Base-by-base conservation (phyloP, 2,113 vertebrate genomes). In the Urocitellus parryii region DNA sequence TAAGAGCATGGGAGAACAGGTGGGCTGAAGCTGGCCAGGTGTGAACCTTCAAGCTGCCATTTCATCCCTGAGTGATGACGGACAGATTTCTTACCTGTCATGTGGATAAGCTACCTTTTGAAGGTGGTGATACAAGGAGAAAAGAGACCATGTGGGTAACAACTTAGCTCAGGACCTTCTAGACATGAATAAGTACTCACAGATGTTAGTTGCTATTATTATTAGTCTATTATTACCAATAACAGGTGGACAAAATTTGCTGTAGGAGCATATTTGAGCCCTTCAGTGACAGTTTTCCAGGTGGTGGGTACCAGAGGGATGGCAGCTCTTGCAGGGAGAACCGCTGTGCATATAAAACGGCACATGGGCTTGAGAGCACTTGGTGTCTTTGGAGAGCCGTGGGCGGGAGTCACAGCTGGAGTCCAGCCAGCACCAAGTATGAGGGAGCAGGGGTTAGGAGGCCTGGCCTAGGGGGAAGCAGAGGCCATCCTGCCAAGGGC, bases 151-250 rank as follows among this genome's bases (percentile, higher is more conserved):
- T 8, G 24, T 42, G 74, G 27, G 20, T 63, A 65, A 89, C 61
- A 61, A 63, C 67, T 79, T 32, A 68, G 82, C 58, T 72, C 39
- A 51, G 93, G 63, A 67, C 76, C 58, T 83, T 93, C 53, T 42
- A 37, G 67, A 48, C 51, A 83, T 85, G 85, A 81, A 63, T 72
- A 82, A 53, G 37, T 78, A 45, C 42, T 95, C 76, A 7, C 45
- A 88, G 63, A 81, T 90, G 72, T 70, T 95, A 56, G 61, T 39
- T 95, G 80, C 87, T 95, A 20, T 93, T 97, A 81, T 91, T 92
- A 74, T 77, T 89, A 88, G 80, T 78, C 79, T 95, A 70, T 94
- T 82, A 91, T 94, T 90, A 77, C 53, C 93, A 89, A 63, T 93
- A 76, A 70, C 91, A 93, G 90, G 91, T 95, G 82, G 93, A 68